Evolutionary conservation across 2,888 invertebrate species (phyloP), one percentile per base, ranked within the genome.

Genomic region (Diaprepes abbreviatus): DNA sequence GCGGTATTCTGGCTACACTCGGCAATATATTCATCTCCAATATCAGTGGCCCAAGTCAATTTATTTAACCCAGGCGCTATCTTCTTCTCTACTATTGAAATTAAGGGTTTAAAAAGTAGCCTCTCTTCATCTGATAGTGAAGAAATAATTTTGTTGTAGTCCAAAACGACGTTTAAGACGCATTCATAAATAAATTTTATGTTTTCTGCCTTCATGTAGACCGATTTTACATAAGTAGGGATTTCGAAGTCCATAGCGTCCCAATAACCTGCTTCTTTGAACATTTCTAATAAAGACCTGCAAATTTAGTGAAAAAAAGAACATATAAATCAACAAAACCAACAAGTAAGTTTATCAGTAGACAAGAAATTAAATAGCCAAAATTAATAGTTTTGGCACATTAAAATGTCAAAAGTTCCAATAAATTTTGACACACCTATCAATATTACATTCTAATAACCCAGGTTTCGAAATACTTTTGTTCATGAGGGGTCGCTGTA

Each of bases 361-460:
- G n/a, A n/a, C n/a, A n/a, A n/a, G n/a, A n/a, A n/a, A n/a, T n/a
- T n/a, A n/a, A n/a, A n/a, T n/a, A n/a, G n/a, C n/a, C n/a, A n/a
- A n/a, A n/a, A n/a, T n/a, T n/a, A n/a, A n/a, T n/a, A n/a, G n/a
- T n/a, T n/a, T n/a, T n/a, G n/a, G n/a, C n/a, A n/a, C n/a, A n/a
- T n/a, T n/a, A n/a, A n/a, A n/a, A n/a, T n/a, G n/a, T n/a, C n/a
- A n/a, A n/a, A n/a, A n/a, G n/a, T n/a, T n/a, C n/a, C n/a, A n/a
- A n/a, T n/a, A n/a, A n/a, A n/a, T n/a, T n/a, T n/a, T 24, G 24
- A 5, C 35, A 82, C 81, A 91, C 91, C 88, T 87, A 81, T 95
- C 93, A 74, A 95, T 92, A 81, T 95, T 95, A 80, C 91, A 91
- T 80, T 93, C 92, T 70, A 95, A 81, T 50, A 93, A 84, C 0